Percentiles rank a stretch among this genome's conserved stretches.
phyloP scores from a whole-genome alignment of 2,797 vertebrate species.

The Hemitrygon akajei region DNA sequence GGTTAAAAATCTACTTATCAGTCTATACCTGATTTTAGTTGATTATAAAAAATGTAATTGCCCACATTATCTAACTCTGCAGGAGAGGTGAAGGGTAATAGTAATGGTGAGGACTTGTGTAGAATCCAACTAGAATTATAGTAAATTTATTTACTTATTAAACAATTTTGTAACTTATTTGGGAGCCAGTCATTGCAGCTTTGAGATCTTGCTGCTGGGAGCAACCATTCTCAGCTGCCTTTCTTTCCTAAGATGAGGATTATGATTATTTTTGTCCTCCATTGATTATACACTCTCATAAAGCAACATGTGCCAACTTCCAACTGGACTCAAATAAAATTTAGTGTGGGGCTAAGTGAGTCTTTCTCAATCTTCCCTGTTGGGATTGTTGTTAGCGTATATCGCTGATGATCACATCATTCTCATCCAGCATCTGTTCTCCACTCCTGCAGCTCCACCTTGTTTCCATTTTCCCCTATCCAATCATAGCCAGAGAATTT shows the following conservation, averaged over 20 bases:
- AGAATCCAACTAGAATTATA: too few relatives aligned
- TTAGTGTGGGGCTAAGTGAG: not conserved
- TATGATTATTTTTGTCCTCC: not conserved
- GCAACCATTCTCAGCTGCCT: not conserved
- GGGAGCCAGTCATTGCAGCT: not conserved
- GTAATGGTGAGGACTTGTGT: too few relatives aligned
- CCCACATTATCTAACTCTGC: too few relatives aligned
- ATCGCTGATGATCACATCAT: not conserved
- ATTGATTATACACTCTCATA: not conserved
- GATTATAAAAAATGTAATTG: too few relatives aligned
- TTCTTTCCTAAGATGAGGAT: not conserved
- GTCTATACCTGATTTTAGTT: too few relatives aligned
- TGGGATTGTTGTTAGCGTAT: not conserved
- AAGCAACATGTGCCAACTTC: not conserved
- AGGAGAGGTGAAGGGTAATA: too few relatives aligned
- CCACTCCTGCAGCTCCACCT: not conserved
- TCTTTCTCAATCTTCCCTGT: not conserved
- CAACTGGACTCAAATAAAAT: not conserved
- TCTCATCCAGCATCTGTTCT: not conserved
- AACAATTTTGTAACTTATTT: too few relatives aligned
- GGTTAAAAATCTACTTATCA: too few relatives aligned
- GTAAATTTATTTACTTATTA: too few relatives aligned
- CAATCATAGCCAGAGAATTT: not conserved
- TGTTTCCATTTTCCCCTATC: not conserved
- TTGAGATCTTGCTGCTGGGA: not conserved